Percentiles rank a stretch among this genome's conserved stretches.
Conservation (phyloP, 2,113 vertebrate genomes). For the Daubentonia madagascariensis region DNA sequence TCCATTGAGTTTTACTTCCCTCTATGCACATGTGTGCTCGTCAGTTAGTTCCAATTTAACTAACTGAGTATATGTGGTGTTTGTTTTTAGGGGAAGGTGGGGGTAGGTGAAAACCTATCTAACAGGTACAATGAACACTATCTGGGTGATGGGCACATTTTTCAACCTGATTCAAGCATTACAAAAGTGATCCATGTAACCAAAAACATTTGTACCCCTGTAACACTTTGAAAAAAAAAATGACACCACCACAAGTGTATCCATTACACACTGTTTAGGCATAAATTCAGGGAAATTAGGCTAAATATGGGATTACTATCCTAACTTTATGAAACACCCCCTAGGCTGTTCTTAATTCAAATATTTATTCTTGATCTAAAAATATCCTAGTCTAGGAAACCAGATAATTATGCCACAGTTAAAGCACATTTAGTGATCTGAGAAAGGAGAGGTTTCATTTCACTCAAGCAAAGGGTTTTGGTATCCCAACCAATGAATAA, state of each 20-base stretch:
- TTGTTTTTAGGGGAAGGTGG: no score
- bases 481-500: slow-evolving; percentile 14
- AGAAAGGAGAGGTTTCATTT: slow-evolving; percentile 57
- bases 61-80: no score
- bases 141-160: no score
- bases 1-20: no score
- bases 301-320: neutral
- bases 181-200: no score
- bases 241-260: neutral
- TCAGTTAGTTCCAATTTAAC: no score
- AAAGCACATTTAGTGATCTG: slow-evolving; percentile 55
- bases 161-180: no score
- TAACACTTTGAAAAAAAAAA: neutral
- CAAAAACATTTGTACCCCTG: no score
- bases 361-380: slow-evolving; percentile 56
- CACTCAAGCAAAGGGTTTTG: slow-evolving; percentile 44
- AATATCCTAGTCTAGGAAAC: slow-evolving; percentile 43
- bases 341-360: slow-evolving; percentile 17
- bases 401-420: slow-evolving; percentile 17
- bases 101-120: no score
- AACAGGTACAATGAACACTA: no score
- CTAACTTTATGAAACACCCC: neutral
- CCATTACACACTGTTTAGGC: neutral
- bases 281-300: neutral
- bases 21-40: no score